Evolutionary conservation across 2,113 vertebrate genomes (phyloP), one percentile per base, ranked within the genome.

Genomic region (Vulpes vulpes): DNA sequence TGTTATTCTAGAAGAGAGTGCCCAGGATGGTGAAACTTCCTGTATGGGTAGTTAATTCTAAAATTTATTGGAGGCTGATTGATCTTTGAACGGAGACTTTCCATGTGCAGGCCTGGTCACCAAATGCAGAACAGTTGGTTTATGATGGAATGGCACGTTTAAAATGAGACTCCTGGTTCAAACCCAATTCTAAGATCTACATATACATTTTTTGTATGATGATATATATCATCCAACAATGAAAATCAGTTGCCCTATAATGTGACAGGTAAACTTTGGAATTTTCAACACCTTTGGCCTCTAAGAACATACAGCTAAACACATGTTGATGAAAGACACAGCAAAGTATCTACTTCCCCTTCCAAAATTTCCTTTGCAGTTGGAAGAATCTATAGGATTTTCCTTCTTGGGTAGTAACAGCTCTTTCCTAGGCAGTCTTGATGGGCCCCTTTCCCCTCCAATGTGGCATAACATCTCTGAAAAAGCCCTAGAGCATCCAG

Each of bases 381-480:
- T 11, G 23, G 8, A 35, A 78, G 57, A 27, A 78, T 5, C 27
- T 20, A 19, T 11, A 2, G 16, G 49, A 27, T 16, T 60, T 64
- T 53, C 16, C 4, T 32, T 51, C 78, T 23, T 55, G 27, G 27
- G 12, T 2, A 38, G 43, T 53, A 22, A 14, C 9, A 12, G 5
- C 5, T 64, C 59, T 19, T 64, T 30, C 25, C 59, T 64, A 49
- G 35, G 59, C 25, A 30, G 9, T 8, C 15, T 17, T 19, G 81
- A 16, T 19, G 15, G 30, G 15, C 9, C 22, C 35, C n/a, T 78
- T 78, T 8, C 3, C 19, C 3, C 0, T n/a, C 16, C 3, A 12
- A 84, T 43, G 11, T 11, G 59, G 11, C 7, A 0, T 1, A 15
- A 5, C 7, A 2, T 17, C 5, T 14, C 2, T 6, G 8, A 67